A percentile compares a stretch with the other conserved stretches of the same genome.
phyloP scores from a whole-genome alignment of 1,140 invertebrate genomes.

The Bombus terrestris region DNA sequence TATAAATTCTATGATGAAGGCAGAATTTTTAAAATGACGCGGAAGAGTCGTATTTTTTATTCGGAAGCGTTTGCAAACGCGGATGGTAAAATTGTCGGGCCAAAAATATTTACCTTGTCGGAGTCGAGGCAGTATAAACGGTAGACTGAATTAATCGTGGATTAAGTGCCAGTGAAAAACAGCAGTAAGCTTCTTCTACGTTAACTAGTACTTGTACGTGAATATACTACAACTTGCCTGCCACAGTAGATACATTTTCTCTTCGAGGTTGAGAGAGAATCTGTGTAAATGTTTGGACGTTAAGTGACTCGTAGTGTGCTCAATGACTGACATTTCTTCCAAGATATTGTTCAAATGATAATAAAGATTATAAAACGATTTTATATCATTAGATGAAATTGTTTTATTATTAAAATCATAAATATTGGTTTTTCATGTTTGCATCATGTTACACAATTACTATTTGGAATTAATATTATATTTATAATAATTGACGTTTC shows the following conservation, averaged over 20 bases:
- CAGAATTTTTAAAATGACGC: not conserved
- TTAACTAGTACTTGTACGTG: constrained; percentile 30
- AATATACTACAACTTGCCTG: constrained; percentile 28
- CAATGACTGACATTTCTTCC: constrained; percentile 17
- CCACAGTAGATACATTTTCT: constrained; percentile 4
- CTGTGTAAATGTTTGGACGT: constrained; percentile 50
- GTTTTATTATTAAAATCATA: too few species aligned
- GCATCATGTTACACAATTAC: too few species aligned
- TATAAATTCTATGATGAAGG: not conserved
- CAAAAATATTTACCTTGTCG: constrained; percentile 3
- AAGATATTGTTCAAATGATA: not conserved
- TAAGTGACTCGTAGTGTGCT: constrained; percentile 31
- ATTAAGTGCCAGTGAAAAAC: constrained; percentile 46
- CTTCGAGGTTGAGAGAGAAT: not conserved
- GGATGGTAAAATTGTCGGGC: not conserved
- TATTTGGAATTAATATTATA: too few species aligned
- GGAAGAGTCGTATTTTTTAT: not conserved
- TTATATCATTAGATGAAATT: not conserved
- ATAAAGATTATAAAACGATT: not conserved
- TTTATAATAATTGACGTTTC: too few species aligned
- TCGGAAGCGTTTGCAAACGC: not conserved
- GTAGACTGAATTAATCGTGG: constrained; percentile 34
- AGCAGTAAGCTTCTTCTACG: constrained; percentile 15
- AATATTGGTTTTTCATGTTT: too few species aligned
- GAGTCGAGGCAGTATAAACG: constrained; percentile 8